Percentiles rank a stretch among this genome's conserved stretches.
These are phyloP conservation scores for Tyto alba DNA, from an alignment of 2,113 vertebrate species.

Conservation along the genomic window DNA sequence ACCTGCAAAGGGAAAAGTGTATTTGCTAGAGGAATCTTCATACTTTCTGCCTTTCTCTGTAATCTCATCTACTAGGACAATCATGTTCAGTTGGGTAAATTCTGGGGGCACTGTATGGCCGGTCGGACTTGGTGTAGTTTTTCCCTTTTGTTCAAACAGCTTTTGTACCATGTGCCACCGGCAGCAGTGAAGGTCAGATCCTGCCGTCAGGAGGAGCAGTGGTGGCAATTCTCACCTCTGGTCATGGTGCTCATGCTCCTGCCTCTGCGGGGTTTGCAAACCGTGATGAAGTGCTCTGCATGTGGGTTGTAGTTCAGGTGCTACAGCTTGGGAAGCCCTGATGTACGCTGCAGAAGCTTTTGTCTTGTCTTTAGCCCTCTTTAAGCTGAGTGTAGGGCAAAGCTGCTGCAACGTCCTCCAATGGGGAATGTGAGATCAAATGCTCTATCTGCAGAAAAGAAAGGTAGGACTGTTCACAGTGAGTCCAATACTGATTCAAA, in stretches of 20 bases:
- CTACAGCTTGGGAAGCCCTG: neutral
- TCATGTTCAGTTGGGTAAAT: fast-evolving
- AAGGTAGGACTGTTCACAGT: neutral
- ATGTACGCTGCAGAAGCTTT: neutral
- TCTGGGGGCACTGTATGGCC: neutral
- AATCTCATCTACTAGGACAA: neutral
- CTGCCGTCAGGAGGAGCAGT: neutral
- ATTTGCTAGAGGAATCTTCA: neutral
- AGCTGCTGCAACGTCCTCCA: neutral
- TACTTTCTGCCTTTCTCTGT: neutral
- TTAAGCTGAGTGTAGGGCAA: neutral
- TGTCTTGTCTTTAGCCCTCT: neutral
- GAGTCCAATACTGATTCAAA: neutral
- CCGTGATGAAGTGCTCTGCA: fast-evolving
- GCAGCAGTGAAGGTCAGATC: neutral
- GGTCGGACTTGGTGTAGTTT: neutral
- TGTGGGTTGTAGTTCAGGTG: neutral
- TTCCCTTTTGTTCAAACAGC: neutral
- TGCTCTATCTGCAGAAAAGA: neutral
- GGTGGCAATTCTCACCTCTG: neutral
- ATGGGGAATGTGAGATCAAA: neutral
- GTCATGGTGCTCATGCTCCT: fast-evolving
- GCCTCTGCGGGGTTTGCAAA: neutral
- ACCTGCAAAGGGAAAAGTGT: neutral
- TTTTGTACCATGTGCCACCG: fast-evolving